These are phyloP conservation scores for Eidolon helvum DNA, from an alignment of 2,113 vertebrate species.

Conservation along the genomic window DNA sequence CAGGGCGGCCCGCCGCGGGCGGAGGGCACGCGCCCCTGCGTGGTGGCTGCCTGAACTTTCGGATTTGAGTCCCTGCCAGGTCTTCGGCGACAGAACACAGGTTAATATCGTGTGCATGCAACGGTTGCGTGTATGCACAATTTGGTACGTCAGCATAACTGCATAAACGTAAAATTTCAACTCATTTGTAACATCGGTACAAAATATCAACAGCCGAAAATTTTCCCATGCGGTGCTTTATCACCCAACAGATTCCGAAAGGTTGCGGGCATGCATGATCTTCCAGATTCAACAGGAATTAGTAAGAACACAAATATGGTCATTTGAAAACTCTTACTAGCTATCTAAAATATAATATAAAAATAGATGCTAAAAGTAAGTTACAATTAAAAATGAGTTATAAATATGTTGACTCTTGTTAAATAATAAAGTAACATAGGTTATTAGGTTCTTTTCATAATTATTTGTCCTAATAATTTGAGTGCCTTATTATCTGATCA, in stretches of 20 bases:
- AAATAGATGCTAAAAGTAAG: background rate
- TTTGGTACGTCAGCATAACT: background rate
- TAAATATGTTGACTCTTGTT: background rate
- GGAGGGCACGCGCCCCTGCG: accelerated
- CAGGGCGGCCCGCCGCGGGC: background rate
- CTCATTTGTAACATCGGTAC: background rate
- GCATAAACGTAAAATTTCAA: background rate
- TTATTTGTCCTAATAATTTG: background rate
- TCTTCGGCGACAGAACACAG: background rate
- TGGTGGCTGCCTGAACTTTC: background rate
- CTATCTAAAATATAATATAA: background rate
- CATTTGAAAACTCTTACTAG: background rate
- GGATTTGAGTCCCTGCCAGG: background rate
- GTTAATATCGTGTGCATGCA: too few relatives aligned
- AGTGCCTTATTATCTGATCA: background rate
- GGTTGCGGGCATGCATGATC: background rate
- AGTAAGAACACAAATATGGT: background rate
- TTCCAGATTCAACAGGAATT: background rate
- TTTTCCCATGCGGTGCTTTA: background rate
- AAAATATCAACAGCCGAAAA: background rate
- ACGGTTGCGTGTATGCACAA: background rate
- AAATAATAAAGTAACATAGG: background rate
- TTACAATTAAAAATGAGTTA: background rate
- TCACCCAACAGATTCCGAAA: background rate
- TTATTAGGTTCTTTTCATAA: background rate